These are phyloP conservation scores for Agrypnia vestita DNA, from an alignment of 1,140 invertebrate species.

Conservation along the genomic window DNA sequence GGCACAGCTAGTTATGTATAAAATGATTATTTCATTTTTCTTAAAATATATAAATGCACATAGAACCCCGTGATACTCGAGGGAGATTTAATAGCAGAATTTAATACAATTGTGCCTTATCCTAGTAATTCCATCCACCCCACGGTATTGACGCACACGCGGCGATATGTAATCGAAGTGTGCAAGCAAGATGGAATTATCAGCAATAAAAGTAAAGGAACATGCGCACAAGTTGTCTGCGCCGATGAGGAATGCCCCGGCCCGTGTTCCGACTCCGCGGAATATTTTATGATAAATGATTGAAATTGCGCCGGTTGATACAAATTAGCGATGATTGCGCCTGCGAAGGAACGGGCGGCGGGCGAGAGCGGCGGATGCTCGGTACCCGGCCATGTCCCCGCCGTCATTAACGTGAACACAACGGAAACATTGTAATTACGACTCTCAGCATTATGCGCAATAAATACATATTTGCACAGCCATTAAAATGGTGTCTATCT, in stretches of 20 bases:
- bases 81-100: slow-evolving; percentile 10
- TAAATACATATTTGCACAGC: neutral
- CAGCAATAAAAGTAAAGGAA: slow-evolving; percentile 60
- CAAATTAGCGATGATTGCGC: slow-evolving; percentile 58
- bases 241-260: slow-evolving; percentile 9
- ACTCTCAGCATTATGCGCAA: neutral
- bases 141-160: slow-evolving; percentile 19
- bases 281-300: slow-evolving; percentile 60
- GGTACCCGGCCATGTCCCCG: neutral
- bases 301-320: slow-evolving; percentile 59
- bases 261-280: slow-evolving; percentile 25
- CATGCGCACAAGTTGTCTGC: slow-evolving; percentile 39
- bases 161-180: slow-evolving; percentile 48
- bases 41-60: too few species aligned
- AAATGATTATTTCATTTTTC: too few species aligned
- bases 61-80: neutral
- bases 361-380: neutral
- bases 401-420: neutral
- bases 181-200: slow-evolving; percentile 58
- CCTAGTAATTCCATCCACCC: slow-evolving; percentile 21
- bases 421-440: slow-evolving; percentile 32
- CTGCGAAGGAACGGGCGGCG: slow-evolving; percentile 36
- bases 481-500: slow-evolving; percentile 1
- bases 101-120: slow-evolving; percentile 21
- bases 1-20: too few species aligned